phyloP scores from a whole-genome alignment of 2,113 vertebrate genomes.

The Pseudois nayaur region DNA sequence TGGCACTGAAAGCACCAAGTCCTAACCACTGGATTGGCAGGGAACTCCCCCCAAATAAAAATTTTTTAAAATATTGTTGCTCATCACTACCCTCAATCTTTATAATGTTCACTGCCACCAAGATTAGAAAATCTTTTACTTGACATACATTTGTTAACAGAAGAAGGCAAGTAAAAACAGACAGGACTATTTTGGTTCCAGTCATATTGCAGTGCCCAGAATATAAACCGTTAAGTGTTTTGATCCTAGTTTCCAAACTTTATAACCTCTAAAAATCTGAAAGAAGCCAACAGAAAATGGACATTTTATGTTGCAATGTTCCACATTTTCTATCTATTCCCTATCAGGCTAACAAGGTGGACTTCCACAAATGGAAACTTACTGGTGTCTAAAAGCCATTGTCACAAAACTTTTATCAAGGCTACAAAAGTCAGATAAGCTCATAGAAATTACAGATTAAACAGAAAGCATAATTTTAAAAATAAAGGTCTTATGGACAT shows the following conservation, averaged over 20 bases:
- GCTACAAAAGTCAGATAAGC: neutral
- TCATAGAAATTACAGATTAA: neutral
- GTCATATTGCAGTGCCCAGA: neutral
- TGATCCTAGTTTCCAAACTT: neutral
- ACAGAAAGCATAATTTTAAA: neutral
- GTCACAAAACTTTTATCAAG: neutral
- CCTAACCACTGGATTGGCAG: neutral
- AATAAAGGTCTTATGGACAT: neutral
- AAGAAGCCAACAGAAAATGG: neutral
- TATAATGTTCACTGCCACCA: neutral
- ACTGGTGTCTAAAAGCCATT: neutral
- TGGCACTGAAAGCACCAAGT: neutral
- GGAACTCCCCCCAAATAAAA: neutral
- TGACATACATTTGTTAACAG: neutral
- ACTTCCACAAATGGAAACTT: neutral
- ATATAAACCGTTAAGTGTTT: neutral
- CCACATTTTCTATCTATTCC: neutral
- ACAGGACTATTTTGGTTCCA: neutral
- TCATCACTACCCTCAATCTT: neutral
- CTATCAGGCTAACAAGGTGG: neutral
- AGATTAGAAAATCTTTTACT: neutral
- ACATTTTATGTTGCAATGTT: neutral
- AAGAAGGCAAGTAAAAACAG: neutral
- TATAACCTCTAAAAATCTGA: neutral
- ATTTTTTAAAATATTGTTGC: neutral